These are phyloP conservation scores for Athalia rosae DNA, from an alignment of 2,888 invertebrate genomes.

Conservation along the genomic window DNA sequence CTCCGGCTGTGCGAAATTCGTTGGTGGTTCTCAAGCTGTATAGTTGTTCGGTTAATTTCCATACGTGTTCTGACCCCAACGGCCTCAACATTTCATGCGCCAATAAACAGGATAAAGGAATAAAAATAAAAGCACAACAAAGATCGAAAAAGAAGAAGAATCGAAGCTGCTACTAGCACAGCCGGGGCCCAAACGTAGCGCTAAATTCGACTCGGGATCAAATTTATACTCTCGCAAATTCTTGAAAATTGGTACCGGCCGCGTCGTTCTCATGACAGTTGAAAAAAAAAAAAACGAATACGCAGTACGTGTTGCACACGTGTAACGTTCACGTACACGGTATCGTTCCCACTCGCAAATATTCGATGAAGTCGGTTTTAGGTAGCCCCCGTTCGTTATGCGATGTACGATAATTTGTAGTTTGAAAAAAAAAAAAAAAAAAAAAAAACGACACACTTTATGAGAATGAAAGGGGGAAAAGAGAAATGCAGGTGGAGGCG, in stretches of 20 bases:
- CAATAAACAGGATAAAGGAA: conserved; percentile 2
- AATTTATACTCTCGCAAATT: neutral
- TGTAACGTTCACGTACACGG: no score
- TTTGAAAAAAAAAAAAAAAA: no score
- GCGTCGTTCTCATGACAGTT: neutral
- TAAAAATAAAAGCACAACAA: neutral
- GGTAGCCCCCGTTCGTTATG: neutral
- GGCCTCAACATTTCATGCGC: conserved; percentile 29
- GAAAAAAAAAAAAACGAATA: neutral
- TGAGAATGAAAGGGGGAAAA: no score
- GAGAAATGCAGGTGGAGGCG: no score
- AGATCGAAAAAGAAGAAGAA: neutral
- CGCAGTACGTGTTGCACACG: neutral
- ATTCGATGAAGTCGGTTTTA: neutral
- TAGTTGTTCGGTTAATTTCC: conserved; percentile 18
- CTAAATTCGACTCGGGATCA: neutral
- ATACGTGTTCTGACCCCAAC: conserved; percentile 35
- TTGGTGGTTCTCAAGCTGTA: no score
- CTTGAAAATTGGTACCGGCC: neutral
- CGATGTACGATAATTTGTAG: neutral
- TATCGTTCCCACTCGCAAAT: neutral
- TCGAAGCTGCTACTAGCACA: no score
- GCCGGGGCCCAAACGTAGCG: no score
- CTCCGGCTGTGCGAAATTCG: neutral
- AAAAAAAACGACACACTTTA: no score